Evolutionary conservation across 2,113 vertebrate genomes (phyloP), one percentile per base, ranked within the genome.

Genomic region (Tachycineta bicolor): DNA sequence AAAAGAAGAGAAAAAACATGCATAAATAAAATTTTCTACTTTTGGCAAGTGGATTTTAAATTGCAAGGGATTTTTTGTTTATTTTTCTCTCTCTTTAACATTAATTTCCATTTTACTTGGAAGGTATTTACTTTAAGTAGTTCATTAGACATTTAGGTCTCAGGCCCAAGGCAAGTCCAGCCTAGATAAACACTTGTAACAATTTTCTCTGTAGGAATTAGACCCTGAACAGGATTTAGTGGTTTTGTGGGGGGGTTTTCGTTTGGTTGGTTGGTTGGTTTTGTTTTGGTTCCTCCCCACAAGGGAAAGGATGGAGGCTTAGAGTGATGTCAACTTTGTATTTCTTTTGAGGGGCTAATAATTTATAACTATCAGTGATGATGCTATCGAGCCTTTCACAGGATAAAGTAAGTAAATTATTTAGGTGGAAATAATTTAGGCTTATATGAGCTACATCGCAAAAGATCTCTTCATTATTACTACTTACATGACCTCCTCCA

Each of bases 381-480:
- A n/a, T 52, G 11, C 28, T 78, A 58, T 69, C 60, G 82, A 63
- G 23, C 19, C 13, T 84, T n/a, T 83, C 70, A 49, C 52, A 75
- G 28, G 19, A 50, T 41, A 71, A 82, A 70, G 24, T 44, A 71
- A 78, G 43, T 60, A 55, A 90, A 88, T 79, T 68, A 90, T 79
- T 88, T 75, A 53, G 14, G 39, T 58, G 52, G 53, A 14, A 31
- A 76, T 76, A 88, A 79, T 90, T 90, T 83, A 96, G 17, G 31
- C 90, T 83, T 79, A 28, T 43, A 50, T 75, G 47, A 79, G 41
- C 33, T 90, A 88, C 31, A 63, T 88, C 39, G 71, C 37, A 56
- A 88, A 86, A 26, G 14, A 43, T 55, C 26, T 67, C 75, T 88
- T 90, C 56, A 46, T 88, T 88, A 75, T 90, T 90, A 41, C 39